Conservation (phyloP, 2,797 vertebrate genomes). For the Dallia pectoralis region DNA sequence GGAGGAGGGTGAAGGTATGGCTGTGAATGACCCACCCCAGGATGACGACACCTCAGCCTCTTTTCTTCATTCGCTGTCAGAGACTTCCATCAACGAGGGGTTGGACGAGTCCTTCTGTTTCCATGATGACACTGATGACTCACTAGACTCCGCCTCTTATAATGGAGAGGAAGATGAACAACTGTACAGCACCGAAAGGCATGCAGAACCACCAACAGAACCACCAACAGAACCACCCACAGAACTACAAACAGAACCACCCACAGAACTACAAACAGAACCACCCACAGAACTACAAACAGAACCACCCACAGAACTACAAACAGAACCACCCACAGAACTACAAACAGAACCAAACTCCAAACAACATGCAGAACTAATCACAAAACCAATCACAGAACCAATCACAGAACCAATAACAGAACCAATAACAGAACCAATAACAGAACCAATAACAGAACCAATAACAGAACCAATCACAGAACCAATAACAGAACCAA, state of each 20-base stretch:
- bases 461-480: conserved; percentile 21
- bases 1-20: conserved; percentile 60
- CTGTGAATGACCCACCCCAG: conserved; percentile 62
- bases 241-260: conserved; percentile 37
- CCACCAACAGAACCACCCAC: conserved; percentile 26
- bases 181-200: conserved; percentile 85
- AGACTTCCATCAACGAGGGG: conserved; percentile 90
- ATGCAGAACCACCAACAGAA: conserved; percentile 67
- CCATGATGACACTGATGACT: conserved; percentile 87
- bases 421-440: conserved; percentile 28
- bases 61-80: conserved; percentile 91
- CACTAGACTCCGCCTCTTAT: conserved; percentile 89
- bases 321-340: conserved; percentile 81
- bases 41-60: conserved; percentile 89
- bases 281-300: conserved; percentile 38
- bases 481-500: conserved; percentile 57
- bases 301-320: conserved; percentile 5
- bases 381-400: no score
- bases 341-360: conserved; percentile 29
- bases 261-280: conserved; percentile 45
- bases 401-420: conserved; percentile 73
- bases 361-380: no score
- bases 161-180: conserved; percentile 86
- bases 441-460: conserved; percentile 16
- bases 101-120: conserved; percentile 93